Conservation (phyloP, 2,113 vertebrate species). For the Aptenodytes patagonicus region DNA sequence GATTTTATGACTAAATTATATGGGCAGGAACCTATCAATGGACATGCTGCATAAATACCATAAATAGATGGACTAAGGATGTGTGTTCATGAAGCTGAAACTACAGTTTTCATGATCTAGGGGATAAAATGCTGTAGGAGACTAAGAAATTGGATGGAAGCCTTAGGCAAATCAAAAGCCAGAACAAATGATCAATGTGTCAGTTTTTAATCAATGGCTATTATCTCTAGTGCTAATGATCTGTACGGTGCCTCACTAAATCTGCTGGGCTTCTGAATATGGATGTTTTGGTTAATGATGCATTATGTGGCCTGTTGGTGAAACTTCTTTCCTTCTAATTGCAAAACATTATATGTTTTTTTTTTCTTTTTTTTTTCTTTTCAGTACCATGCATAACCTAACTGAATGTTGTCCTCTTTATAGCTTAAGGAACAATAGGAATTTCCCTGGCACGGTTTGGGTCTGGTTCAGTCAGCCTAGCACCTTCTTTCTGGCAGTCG, state of each 20-base stretch:
- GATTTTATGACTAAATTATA: conserved; percentile 41
- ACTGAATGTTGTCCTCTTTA: neutral
- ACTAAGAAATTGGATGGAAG: neutral
- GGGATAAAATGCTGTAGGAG: neutral
- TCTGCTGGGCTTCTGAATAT: conserved; percentile 46
- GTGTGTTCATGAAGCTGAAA: conserved; percentile 2
- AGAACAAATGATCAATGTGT: conserved; percentile 57
- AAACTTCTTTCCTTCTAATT: conserved; percentile 72
- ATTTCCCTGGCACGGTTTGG: neutral
- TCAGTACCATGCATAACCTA: neutral
- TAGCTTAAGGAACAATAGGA: neutral
- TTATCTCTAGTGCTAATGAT: conserved; percentile 64
- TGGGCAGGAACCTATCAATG: neutral
- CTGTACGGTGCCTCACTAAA: conserved; percentile 27
- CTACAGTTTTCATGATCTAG: neutral
- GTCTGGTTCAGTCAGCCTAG: neutral
- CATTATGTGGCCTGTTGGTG: conserved; percentile 47
- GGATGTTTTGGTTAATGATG: conserved; percentile 72
- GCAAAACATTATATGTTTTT: neutral
- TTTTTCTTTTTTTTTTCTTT: neutral
- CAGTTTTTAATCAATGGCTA: conserved; percentile 75
- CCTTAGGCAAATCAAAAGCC: neutral
- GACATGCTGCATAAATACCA: conserved; percentile 26
- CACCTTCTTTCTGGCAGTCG: accelerated
- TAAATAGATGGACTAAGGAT: conserved; percentile 18